Evolutionary conservation across 2,113 vertebrate species (phyloP).

Genomic region (Hipposideros armiger): DNA sequence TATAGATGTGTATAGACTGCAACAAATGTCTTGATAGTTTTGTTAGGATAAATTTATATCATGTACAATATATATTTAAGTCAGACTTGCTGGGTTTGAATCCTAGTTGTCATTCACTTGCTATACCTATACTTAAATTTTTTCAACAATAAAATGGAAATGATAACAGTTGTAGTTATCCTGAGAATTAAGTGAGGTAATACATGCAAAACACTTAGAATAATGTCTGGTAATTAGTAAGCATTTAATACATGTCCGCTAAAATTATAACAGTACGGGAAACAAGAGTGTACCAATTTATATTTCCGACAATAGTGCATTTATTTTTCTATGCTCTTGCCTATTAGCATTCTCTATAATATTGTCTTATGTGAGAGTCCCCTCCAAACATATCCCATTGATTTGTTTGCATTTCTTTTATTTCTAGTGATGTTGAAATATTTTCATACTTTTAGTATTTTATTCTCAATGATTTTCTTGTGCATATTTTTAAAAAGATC

Average conservation of each 20-base stretch:
- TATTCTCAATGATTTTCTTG: background rate
- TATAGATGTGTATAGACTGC: background rate
- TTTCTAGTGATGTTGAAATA: slow-evolving; percentile 16
- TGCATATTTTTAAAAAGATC: background rate
- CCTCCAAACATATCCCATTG: background rate
- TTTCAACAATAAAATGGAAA: background rate
- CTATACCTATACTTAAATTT: slow-evolving; percentile 20
- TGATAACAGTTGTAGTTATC: background rate
- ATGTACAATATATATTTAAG: background rate
- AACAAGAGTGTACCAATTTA: background rate
- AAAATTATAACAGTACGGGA: background rate
- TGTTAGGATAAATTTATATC: background rate
- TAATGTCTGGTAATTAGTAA: background rate
- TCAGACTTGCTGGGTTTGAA: slow-evolving; percentile 31
- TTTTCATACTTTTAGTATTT: slow-evolving; percentile 34
- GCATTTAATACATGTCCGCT: background rate
- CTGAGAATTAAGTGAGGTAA: slow-evolving; percentile 27
- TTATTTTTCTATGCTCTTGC: background rate
- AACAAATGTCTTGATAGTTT: background rate
- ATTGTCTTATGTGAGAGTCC: background rate
- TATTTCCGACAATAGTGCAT: background rate
- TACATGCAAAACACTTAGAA: background rate
- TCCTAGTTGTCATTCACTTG: background rate
- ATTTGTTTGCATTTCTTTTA: slow-evolving; percentile 31
- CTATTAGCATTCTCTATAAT: background rate